Conservation (phyloP, 2,113 vertebrate genomes). For the Lepidothrix coronata region DNA sequence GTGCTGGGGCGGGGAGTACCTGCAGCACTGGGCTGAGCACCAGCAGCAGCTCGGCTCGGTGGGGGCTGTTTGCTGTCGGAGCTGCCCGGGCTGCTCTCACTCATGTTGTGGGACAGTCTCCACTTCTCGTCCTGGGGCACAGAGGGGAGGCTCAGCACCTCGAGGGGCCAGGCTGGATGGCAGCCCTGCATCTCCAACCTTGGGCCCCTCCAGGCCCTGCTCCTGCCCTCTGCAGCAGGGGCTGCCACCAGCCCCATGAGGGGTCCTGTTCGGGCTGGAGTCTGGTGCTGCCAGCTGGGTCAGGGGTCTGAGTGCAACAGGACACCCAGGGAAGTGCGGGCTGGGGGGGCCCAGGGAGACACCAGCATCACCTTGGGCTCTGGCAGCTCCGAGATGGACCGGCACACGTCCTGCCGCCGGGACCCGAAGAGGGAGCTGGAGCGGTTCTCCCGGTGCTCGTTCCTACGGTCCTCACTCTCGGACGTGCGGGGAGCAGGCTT, state of each 20-base stretch:
- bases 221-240: neutral
- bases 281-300: fast-evolving
- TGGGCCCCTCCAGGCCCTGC: neutral
- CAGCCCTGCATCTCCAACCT: neutral
- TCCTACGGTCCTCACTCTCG: neutral
- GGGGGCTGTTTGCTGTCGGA: neutral
- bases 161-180: fast-evolving
- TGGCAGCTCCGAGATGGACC: neutral
- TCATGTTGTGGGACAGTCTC: neutral
- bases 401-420: neutral
- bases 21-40: neutral
- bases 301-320: neutral
- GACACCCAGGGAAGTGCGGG: fast-evolving
- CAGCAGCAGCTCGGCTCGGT: fast-evolving
- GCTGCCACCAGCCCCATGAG: neutral
- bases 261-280: neutral
- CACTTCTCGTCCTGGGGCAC: neutral
- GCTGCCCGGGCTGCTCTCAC: neutral
- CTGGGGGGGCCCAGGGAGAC: fast-evolving
- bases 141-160: neutral
- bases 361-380: constrained; percentile 33
- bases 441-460: neutral
- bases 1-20: neutral
- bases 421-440: neutral
- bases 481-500: neutral